Conservation (phyloP, 1,140 invertebrate species). For the Oreohelix idahoensis region DNA sequence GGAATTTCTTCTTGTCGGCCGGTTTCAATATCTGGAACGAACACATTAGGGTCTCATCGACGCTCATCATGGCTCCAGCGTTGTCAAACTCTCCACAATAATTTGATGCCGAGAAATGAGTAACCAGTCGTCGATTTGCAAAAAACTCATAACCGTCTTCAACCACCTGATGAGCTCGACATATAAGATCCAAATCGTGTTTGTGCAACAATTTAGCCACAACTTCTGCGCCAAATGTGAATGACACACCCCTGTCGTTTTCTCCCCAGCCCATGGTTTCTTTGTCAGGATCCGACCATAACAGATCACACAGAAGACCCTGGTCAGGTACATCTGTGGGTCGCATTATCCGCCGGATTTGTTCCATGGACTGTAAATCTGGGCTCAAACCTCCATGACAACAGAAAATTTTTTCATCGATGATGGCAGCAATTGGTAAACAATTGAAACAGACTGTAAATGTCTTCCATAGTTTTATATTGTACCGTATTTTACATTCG, state of each 20-base stretch:
- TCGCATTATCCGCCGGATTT: conserved; percentile 79
- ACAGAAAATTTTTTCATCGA: too few species aligned
- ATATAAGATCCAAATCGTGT: conserved; percentile 78
- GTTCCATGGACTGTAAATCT: conserved; percentile 76
- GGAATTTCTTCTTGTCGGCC: conserved; percentile 99
- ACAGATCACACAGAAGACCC: conserved; percentile 71
- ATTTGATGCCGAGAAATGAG: conserved; percentile 21
- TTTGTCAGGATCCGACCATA: conserved; percentile 97
- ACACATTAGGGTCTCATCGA: conserved; percentile 73
- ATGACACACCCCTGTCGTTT: conserved; percentile 23
- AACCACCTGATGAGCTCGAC: conserved; percentile 78
- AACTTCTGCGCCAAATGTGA: conserved; percentile 67
- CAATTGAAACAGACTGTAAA: too few species aligned
- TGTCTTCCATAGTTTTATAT: too few species aligned
- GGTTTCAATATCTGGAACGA: conserved; percentile 90
- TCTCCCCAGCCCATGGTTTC: conserved; percentile 76
- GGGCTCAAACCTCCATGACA: conserved; percentile 77
- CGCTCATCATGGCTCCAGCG: conserved; percentile 72
- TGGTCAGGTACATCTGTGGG: conserved; percentile 82
- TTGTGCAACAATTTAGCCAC: conserved; percentile 74
- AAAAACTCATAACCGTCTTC: conserved; percentile 80
- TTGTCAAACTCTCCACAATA: conserved; percentile 32
- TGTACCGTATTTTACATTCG: too few species aligned
- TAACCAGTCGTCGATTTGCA: conserved; percentile 73
- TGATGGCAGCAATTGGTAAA: too few species aligned